Conservation (phyloP, 2,888 invertebrate genomes). For the Rhorus exstirpatorius region DNA sequence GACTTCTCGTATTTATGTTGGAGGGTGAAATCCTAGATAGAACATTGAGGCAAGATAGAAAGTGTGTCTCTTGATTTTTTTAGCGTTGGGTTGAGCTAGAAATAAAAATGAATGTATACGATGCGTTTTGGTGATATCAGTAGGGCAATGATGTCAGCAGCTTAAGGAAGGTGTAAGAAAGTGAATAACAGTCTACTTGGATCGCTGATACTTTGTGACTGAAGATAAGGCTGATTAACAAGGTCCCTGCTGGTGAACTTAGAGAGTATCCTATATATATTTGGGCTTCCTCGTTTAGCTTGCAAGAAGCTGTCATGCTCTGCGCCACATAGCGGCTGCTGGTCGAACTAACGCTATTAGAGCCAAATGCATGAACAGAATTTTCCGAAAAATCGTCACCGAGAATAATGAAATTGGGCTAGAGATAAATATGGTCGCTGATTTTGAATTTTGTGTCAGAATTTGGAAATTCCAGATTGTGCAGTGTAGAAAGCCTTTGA, state of each 20-base stretch:
- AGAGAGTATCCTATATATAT: neutral
- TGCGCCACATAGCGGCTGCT: too few species aligned
- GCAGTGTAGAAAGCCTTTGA: too few species aligned
- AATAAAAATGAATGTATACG: neutral
- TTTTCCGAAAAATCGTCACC: too few species aligned
- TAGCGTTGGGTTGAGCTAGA: constrained; percentile 15
- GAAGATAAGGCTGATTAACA: constrained; percentile 29
- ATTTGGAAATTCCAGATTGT: too few species aligned
- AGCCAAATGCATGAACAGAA: too few species aligned
- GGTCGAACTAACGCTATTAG: too few species aligned
- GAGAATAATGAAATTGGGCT: too few species aligned
- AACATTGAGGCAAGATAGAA: constrained; percentile 26
- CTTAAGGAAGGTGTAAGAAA: neutral
- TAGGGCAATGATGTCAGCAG: constrained; percentile 15
- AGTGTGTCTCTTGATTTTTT: constrained; percentile 25
- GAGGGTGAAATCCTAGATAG: constrained; percentile 1
- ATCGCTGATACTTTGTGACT: constrained; percentile 8
- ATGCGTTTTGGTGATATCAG: constrained; percentile 11
- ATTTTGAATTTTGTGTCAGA: too few species aligned
- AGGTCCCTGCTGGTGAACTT: constrained; percentile 6
- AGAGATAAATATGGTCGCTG: too few species aligned
- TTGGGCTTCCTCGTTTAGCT: neutral
- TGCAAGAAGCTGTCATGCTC: neutral
- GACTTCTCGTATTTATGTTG: neutral
- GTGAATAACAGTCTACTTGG: constrained; percentile 19